Percentiles rank a stretch among this genome's conserved stretches.
Conservation (phyloP, 2,797 vertebrate species). For the Tadarida brasiliensis region DNA sequence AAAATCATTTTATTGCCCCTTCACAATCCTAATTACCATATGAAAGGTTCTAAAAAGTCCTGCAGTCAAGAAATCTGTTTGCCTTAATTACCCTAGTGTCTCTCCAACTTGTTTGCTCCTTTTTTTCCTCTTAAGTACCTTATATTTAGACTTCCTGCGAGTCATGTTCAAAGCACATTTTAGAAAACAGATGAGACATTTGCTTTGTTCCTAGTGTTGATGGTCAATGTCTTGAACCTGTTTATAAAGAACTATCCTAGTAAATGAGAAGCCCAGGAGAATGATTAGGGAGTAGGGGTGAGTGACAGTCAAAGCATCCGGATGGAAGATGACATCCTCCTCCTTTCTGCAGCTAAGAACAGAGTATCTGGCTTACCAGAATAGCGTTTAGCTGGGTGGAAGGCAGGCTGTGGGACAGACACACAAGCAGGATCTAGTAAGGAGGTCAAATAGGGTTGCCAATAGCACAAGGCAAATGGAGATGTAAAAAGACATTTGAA, state of each 20-base stretch:
- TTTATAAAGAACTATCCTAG: not conserved
- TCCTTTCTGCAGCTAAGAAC: not conserved
- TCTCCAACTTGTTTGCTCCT: constrained; percentile 19
- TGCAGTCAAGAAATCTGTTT: not conserved
- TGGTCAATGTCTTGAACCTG: not conserved
- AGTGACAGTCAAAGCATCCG: not conserved
- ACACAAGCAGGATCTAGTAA: not conserved
- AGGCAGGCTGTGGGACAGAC: not conserved
- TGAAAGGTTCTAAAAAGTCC: not conserved
- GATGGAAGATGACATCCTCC: not conserved
- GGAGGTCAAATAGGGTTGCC: not conserved
- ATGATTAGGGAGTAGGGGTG: not conserved
- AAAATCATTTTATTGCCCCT: constrained; percentile 8
- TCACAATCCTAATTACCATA: not conserved
- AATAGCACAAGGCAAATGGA: not conserved
- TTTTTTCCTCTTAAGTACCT: constrained; percentile 13
- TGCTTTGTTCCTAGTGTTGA: not conserved
- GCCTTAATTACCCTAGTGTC: not conserved
- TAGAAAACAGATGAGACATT: not conserved
- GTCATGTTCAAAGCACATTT: not conserved
- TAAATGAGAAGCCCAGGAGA: not conserved
- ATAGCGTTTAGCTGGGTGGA: not conserved
- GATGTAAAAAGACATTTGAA: not conserved
- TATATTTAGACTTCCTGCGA: constrained; percentile 25
- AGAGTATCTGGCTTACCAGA: not conserved